A percentile compares a stretch with the other conserved stretches of the same genome.
Evolutionary conservation across 2,888 invertebrate species (phyloP).

Genomic region (Meghimatium bilineatum): DNA sequence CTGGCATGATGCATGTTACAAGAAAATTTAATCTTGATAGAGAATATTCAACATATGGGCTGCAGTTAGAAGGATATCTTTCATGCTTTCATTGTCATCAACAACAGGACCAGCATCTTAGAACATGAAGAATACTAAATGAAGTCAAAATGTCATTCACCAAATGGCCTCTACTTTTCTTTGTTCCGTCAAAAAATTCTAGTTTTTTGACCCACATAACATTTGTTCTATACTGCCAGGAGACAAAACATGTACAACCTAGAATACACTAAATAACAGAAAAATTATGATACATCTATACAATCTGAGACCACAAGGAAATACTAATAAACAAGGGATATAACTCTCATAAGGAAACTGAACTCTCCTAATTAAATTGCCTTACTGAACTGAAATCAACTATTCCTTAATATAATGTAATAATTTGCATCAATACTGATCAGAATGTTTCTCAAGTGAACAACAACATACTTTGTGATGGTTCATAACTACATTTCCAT

Average conservation of each 20-base stretch:
- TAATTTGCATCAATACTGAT: no score
- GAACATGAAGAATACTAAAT: constrained; percentile 14
- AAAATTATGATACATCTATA: neutral
- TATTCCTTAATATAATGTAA: no score
- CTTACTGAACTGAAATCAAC: no score
- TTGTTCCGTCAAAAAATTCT: constrained; percentile 1
- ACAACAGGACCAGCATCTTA: neutral
- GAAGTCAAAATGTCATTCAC: constrained; percentile 9
- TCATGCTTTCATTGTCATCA: neutral
- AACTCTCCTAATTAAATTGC: neutral
- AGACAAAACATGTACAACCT: neutral
- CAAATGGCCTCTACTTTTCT: constrained; percentile 4
- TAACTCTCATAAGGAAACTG: neutral
- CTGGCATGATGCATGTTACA: constrained; percentile 38
- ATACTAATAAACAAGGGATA: neutral
- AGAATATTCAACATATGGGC: constrained; percentile 42
- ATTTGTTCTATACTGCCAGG: neutral
- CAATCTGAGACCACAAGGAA: neutral
- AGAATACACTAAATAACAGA: neutral
- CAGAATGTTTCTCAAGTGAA: no score
- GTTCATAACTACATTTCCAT: no score
- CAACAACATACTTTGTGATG: no score
- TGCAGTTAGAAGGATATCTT: constrained; percentile 38
- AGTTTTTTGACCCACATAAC: neutral
- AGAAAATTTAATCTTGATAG: constrained; percentile 13